Conservation (phyloP, 2,797 vertebrate genomes). For the Myiotriccus ornatus region DNA sequence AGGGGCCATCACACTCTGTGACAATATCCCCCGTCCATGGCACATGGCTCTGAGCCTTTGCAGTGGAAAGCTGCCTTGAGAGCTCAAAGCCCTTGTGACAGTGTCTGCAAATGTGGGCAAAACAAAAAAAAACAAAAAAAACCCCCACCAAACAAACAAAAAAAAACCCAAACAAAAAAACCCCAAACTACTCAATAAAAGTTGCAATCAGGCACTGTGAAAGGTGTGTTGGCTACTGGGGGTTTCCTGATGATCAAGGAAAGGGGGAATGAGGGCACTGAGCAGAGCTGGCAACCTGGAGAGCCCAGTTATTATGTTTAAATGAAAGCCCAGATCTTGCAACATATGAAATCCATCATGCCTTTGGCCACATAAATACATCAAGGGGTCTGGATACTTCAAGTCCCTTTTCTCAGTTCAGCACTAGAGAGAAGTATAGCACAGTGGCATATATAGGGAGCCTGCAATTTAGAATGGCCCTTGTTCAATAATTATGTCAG, state of each 20-base stretch:
- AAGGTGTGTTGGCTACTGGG: neutral
- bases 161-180: accelerated
- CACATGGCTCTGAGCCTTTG: neutral
- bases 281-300: neutral
- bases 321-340: neutral
- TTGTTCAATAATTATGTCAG: constrained; percentile 15
- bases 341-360: neutral
- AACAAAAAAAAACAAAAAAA: neutral
- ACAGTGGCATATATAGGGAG: neutral
- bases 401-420: neutral
- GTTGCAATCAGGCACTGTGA: neutral
- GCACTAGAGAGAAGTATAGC: neutral
- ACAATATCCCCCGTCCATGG: neutral
- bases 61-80: neutral
- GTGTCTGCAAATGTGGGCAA: neutral
- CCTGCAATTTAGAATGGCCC: neutral
- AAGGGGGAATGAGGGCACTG: neutral
- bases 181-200: neutral
- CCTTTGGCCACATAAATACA: neutral
- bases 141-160: neutral
- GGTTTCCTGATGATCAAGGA: neutral
- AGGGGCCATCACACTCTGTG: accelerated
- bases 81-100: neutral
- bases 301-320: neutral
- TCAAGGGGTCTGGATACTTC: neutral